Percentiles rank a stretch among this genome's conserved stretches.
phyloP scores from a whole-genome alignment of 2,888 invertebrate species.

The Argyra leucocephala region DNA sequence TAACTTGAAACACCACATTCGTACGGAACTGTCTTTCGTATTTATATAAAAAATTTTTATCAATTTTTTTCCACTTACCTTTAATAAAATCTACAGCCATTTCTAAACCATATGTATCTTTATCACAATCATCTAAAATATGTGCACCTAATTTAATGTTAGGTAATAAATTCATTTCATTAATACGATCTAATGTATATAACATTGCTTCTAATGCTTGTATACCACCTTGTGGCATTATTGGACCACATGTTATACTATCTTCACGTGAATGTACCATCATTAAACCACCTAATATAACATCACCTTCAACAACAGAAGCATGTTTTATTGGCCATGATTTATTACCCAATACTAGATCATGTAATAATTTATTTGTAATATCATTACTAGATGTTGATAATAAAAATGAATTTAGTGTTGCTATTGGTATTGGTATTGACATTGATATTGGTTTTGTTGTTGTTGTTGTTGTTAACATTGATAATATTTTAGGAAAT shows the following conservation, averaged over 20 bases:
- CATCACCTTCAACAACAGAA: constrained; percentile 77
- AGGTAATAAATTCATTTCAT: constrained; percentile 57
- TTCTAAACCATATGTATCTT: constrained; percentile 89
- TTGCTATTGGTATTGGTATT: background rate
- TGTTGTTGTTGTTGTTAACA: background rate
- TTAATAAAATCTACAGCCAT: constrained; percentile 95
- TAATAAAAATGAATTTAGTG: background rate
- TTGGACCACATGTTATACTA: constrained; percentile 76
- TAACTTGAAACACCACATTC: too few relatives aligned
- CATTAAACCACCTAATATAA: constrained; percentile 84
- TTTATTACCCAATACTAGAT: background rate
- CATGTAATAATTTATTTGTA: background rate
- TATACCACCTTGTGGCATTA: constrained; percentile 88
- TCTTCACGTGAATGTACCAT: constrained; percentile 91
- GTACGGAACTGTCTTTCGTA: too few relatives aligned
- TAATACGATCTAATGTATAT: constrained; percentile 75
- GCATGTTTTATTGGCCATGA: constrained; percentile 77
- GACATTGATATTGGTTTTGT: background rate
- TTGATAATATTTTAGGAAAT: background rate
- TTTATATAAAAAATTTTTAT: too few relatives aligned
- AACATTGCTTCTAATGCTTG: constrained; percentile 88
- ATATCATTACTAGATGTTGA: background rate
- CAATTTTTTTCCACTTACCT: constrained; percentile 66
- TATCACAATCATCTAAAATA: constrained; percentile 88
- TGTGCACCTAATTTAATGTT: constrained; percentile 77